Evolutionary conservation across 2,888 invertebrate species (phyloP).

Genomic region (Pristionchus arcanus): DNA sequence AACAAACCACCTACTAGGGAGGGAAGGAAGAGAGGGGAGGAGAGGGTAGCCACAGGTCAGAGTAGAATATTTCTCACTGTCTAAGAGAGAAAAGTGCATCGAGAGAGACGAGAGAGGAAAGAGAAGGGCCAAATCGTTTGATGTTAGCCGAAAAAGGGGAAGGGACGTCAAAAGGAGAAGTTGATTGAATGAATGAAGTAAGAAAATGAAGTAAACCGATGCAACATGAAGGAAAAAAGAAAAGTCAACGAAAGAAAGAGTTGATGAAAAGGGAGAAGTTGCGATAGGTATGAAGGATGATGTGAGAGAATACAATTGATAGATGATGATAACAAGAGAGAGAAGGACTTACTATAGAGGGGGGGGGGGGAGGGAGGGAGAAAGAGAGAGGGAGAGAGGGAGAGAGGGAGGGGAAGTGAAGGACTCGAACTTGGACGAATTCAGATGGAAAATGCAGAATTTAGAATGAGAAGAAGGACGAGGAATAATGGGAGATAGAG

Average conservation of each 20-base stretch:
- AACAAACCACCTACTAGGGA: constrained; percentile 17
- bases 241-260: constrained; percentile 19
- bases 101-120: not conserved
- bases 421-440: not conserved
- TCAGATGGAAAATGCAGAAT: constrained; percentile 26
- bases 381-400: not conserved
- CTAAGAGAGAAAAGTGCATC: not conserved
- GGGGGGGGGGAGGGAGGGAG: not conserved
- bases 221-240: not conserved
- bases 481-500: constrained; percentile 34
- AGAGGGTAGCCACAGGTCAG: constrained; percentile 14
- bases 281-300: not conserved
- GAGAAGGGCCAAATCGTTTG: not conserved
- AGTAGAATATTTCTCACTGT: not conserved
- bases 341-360: not conserved
- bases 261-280: not conserved
- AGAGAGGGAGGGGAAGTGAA: not conserved
- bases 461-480: constrained; percentile 13
- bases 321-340: constrained; percentile 26
- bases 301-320: not conserved
- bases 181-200: constrained; percentile 28
- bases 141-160: constrained; percentile 39
- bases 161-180: not conserved
- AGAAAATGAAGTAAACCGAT: not conserved
- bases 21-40: not conserved